Percentiles rank a stretch among this genome's conserved stretches.
phyloP scores from a whole-genome alignment of 2,797 vertebrate genomes.

The Okamejei kenojei region DNA sequence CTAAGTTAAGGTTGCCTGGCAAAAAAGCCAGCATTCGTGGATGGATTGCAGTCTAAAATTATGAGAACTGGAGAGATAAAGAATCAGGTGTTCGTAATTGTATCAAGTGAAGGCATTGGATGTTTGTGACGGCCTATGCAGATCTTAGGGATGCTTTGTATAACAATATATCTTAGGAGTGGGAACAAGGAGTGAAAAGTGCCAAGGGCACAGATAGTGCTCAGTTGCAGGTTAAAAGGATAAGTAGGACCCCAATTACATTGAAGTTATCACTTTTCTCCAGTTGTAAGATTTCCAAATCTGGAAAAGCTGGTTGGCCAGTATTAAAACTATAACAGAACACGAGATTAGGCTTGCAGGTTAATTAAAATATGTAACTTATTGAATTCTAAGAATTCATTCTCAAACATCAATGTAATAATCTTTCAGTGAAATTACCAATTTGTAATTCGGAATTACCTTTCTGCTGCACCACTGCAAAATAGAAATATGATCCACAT shows the following conservation, averaged over 20 bases:
- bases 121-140: not conserved
- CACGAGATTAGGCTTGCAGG: no score
- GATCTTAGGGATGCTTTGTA: not conserved
- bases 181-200: not conserved
- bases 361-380: no score
- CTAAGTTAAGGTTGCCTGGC: no score
- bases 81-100: not conserved
- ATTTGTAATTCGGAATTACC: no score
- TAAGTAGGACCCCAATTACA: not conserved
- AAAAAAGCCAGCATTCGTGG: no score
- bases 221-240: not conserved
- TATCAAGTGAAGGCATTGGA: not conserved
- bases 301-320: not conserved
- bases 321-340: not conserved
- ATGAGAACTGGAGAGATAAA: not conserved
- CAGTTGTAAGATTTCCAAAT: not conserved
- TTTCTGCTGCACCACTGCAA: no score
- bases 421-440: no score
- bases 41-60: not conserved
- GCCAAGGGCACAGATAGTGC: not conserved
- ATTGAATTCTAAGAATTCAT: no score
- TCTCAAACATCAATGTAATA: no score
- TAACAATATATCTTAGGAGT: not conserved
- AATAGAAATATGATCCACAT: no score
- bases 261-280: not conserved